Base-by-base conservation (phyloP, 2,888 invertebrate species). In the Melinopterus prodromus region DNA sequence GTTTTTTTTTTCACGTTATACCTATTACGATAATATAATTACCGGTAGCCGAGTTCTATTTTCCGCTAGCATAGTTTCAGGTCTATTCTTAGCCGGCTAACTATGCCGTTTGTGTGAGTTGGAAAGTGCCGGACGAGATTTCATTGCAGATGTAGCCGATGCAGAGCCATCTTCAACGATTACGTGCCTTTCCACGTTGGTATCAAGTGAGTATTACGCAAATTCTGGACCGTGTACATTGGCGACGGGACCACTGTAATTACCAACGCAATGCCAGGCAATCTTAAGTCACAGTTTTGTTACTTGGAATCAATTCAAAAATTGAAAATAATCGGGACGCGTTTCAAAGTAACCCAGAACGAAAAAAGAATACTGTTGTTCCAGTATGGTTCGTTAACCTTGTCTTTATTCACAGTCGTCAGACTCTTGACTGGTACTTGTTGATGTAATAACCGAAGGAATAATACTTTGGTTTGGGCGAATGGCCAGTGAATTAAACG, bases 41-140 rank as follows among this genome's bases (percentile, higher is more conserved):
- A 53, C 53, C 53, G 53, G 53, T 53, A 53, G 53, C 53, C 53
- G 53, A 3, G 53, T 53, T 53, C 53, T 53, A 53, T 53, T 53
- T 53, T 53, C 53, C 53, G 53, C 53, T 53, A 53, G 53, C 53
- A 53, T 53, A 53, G 9, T 53, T 53, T 53, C 53, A 26, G 53
- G 5, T 53, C 53, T 53, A 53, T 53, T 53, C 53, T 53, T 53
- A 53, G 53, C 9, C 53, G 53, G 53, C 12, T 53, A 53, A 53
- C 53, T 53, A 53, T 53, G 53, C 53, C 53, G 53, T 53, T 53
- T 53, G 53, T 53, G 53, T 53, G 53, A 53, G 53, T 53, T 53
- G 9, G 53, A 53, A 53, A 53, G 53, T 53, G 53, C 12, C 12
- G 3, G 53, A 9, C 53, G 53, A 53, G 53, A 53, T 53, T 53